These are phyloP conservation scores for Conchocele bisecta DNA, from an alignment of 2,888 invertebrate species.

Conservation along the genomic window DNA sequence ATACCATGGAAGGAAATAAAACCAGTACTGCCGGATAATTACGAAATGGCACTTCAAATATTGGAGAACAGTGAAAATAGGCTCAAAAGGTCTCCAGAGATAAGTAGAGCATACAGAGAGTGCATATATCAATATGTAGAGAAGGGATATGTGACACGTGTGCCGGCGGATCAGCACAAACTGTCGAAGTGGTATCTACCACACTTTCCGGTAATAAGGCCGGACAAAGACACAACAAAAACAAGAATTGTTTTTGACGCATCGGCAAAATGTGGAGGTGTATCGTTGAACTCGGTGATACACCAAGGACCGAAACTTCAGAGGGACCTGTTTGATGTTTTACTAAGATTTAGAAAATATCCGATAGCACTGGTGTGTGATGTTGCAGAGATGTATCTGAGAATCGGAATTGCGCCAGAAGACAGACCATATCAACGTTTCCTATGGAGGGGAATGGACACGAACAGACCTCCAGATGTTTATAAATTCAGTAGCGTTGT, in stretches of 20 bases:
- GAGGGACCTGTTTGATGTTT: slow-evolving; percentile 44
- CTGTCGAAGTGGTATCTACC: slow-evolving; percentile 18
- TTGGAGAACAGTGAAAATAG: slow-evolving; percentile 35
- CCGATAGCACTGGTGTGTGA: slow-evolving; percentile 40
- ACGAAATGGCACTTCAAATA: slow-evolving; percentile 22
- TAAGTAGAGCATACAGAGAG: slow-evolving; percentile 23
- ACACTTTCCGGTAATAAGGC: slow-evolving; percentile 12
- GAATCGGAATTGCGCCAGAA: not conserved
- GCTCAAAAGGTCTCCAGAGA: slow-evolving; percentile 19
- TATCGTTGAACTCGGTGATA: slow-evolving; percentile 37
- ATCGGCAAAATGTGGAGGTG: slow-evolving; percentile 30
- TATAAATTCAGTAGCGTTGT: slow-evolving; percentile 42
- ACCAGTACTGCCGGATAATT: slow-evolving; percentile 16
- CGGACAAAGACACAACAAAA: slow-evolving; percentile 27
- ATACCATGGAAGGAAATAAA: slow-evolving; percentile 30
- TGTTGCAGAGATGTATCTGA: slow-evolving; percentile 38
- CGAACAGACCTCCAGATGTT: slow-evolving; percentile 11
- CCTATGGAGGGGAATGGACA: slow-evolving; percentile 15
- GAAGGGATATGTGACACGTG: slow-evolving; percentile 43
- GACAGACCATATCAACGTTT: slow-evolving; percentile 22
- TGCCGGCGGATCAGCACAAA: not conserved
- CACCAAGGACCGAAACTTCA: slow-evolving; percentile 54
- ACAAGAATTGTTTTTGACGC: slow-evolving; percentile 52
- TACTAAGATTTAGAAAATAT: slow-evolving; percentile 41
- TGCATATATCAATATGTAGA: slow-evolving; percentile 30